Percentiles rank a stretch among this genome's conserved stretches.
These are phyloP conservation scores for Zeugodacus cucurbitae DNA, from an alignment of 1,140 invertebrate species.

Conservation along the genomic window DNA sequence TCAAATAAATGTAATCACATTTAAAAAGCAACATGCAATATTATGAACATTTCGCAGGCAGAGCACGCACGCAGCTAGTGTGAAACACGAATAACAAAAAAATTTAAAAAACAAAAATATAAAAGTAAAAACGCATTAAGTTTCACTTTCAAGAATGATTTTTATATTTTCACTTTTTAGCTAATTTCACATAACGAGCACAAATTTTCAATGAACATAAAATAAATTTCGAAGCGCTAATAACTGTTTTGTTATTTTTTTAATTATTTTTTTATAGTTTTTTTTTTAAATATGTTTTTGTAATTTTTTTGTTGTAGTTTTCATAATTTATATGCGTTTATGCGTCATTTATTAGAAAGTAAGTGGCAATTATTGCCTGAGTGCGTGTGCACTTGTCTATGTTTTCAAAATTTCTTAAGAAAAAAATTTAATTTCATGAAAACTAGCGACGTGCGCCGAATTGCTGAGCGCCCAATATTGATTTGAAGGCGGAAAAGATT, in stretches of 20 bases:
- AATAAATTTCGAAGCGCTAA: not conserved
- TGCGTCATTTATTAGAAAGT: conserved; percentile 32
- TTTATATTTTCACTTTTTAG: not conserved
- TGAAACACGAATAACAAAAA: not conserved
- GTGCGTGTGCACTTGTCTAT: not conserved
- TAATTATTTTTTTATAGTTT: not conserved
- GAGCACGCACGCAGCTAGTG: not conserved
- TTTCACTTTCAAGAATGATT: conserved; percentile 14
- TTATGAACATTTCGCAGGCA: too few species aligned
- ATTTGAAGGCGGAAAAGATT: not conserved
- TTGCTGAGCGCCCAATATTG: not conserved
- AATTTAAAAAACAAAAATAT: not conserved
- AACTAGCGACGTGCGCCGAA: not conserved
- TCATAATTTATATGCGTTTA: not conserved
- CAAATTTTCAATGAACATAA: not conserved
- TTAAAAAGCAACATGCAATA: too few species aligned
- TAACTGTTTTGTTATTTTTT: not conserved
- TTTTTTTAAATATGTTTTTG: not conserved
- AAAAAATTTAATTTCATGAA: not conserved
- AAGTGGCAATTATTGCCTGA: not conserved
- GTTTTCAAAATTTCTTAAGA: not conserved
- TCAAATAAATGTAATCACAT: too few species aligned
- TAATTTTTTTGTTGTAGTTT: not conserved
- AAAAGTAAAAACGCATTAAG: not conserved
- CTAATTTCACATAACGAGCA: not conserved